Conservation (phyloP, 2,888 invertebrate species). For the Andricus curvator region DNA sequence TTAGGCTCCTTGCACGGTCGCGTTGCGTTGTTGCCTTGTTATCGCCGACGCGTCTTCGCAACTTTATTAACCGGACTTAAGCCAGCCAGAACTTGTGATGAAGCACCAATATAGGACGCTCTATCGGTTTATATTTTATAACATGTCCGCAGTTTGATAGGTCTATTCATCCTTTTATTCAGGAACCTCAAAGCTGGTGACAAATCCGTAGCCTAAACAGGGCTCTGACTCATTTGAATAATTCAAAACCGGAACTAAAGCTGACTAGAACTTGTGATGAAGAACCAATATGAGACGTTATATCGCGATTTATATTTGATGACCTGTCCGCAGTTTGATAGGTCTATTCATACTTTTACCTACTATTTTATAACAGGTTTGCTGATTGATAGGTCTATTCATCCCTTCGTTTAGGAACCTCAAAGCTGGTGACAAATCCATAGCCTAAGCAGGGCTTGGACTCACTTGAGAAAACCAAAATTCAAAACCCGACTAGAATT, state of each 20-base stretch:
- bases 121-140: constrained; percentile 1
- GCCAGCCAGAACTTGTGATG: constrained; percentile 50
- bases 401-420: no score
- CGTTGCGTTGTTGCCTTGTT: constrained; percentile 63
- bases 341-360: no score
- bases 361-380: no score
- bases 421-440: no score
- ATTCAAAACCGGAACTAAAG: constrained; percentile 36
- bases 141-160: constrained; percentile 6
- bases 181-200: background rate
- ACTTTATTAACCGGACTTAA: constrained; percentile 64
- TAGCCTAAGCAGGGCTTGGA: no score
- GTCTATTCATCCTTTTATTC: background rate
- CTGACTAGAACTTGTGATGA: background rate
- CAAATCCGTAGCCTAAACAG: background rate
- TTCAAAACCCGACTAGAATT: no score
- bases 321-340: no score
- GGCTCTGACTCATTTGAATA: no score
- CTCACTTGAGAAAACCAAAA: no score
- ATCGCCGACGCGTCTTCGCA: constrained; percentile 63
- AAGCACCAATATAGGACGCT: constrained; percentile 40
- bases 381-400: no score
- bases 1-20: constrained; percentile 52
- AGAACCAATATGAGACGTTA: no score
- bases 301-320: no score